phyloP scores from a whole-genome alignment of 2,888 invertebrate species.

The Sceliomorpha sp. region DNA sequence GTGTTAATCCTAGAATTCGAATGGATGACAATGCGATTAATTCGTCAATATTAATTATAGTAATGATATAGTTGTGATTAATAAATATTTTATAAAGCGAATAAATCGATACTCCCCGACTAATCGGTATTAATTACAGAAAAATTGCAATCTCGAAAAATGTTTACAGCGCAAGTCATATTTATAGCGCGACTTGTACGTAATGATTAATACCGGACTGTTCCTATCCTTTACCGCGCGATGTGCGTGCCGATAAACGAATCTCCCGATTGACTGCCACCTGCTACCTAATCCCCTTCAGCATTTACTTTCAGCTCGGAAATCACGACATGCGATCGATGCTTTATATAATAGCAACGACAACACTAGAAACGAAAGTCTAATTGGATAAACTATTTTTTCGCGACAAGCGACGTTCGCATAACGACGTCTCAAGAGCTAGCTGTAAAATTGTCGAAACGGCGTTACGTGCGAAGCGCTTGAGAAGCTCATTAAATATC shows the following conservation, averaged over 20 bases:
- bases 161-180: no score
- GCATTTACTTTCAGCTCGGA: constrained; percentile 52
- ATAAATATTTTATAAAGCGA: no score
- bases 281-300: constrained; percentile 65
- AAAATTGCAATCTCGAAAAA: no score
- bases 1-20: no score
- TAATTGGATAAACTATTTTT: constrained; percentile 39
- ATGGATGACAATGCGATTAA: no score
- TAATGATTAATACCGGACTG: constrained; percentile 40
- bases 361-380: constrained; percentile 41
- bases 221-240: constrained; percentile 40
- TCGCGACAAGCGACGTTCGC: constrained; percentile 9
- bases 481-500: constrained; percentile 49
- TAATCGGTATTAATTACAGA: no score
- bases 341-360: constrained; percentile 54
- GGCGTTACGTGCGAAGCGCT: constrained; percentile 11
- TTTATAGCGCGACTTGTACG: constrained; percentile 30
- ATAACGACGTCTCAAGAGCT: background rate
- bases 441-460: constrained; percentile 6
- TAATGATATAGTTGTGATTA: no score
- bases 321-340: constrained; percentile 56
- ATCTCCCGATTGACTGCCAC: constrained; percentile 72
- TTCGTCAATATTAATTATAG: no score
- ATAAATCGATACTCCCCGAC: no score
- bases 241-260: constrained; percentile 65